Base-by-base conservation (phyloP, 2,797 vertebrate genomes). In the Peromyscus aztecus region DNA sequence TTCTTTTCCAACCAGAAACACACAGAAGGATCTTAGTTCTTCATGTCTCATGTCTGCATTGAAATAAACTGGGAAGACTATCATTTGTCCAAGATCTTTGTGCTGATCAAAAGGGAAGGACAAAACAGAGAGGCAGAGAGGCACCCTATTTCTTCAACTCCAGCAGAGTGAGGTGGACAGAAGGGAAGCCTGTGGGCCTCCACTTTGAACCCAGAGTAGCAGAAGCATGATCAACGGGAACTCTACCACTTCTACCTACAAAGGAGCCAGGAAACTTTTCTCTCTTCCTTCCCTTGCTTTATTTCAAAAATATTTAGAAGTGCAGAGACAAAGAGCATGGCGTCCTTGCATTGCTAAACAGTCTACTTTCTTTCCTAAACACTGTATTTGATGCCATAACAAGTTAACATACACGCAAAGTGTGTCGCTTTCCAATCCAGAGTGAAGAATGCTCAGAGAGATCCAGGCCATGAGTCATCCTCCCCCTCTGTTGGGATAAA, bases 261-360 rank as follows among this genome's bases (percentile, higher is more conserved):
- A 4, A 80, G 57, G 43, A 89, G 83, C 63, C 49, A 27, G 27
- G 40, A 37, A 9, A 12, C 83, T 13, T 5, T 77, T 77, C 46
- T 78, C 11, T 57, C 71, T 87, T 93, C 75, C 80, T 95, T 88
- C 63, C 75, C 91, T 91, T 90, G 46, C 75, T 86, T 93, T 89
- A 78, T 87, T 96, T 87, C 76, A 77, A 88, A 96, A 83, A 52
- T 61, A 89, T 63, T 89, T 87, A 92, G 71, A 94, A 89, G 80
- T 21, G 46, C 91, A 67, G 89, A 87, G 91, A 90, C 77, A 52
- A 76, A 88, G 80, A 59, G 61, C 75, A 46, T 52, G 67, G 59
- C 61, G 12, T 65, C 67, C 91, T 96, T 86, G 52, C 52, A 89
- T 61, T 59, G 31, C 49, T 43, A 93, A 69, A 34, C 73, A 85